Base-by-base conservation (phyloP, 2,888 invertebrate species). In the Neoscelio sp. region DNA sequence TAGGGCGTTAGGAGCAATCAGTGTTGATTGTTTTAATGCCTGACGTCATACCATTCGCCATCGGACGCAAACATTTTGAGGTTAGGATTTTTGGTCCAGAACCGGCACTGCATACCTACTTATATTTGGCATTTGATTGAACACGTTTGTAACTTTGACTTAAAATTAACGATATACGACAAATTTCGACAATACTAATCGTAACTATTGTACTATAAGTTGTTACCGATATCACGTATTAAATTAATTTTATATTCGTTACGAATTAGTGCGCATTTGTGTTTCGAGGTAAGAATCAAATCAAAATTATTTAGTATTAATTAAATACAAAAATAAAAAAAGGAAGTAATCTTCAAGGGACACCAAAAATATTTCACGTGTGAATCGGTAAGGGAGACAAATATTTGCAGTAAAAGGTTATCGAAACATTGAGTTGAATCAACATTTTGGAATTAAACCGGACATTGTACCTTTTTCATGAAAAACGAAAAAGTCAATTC, bases 401-500 rank as follows among this genome's bases (percentile, higher is more conserved):
- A n/a, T n/a, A n/a, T n/a, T n/a, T n/a, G n/a, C n/a, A n/a, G n/a
- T n/a, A n/a, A n/a, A n/a, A n/a, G n/a, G n/a, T 42, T 35, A 54
- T 8, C 28, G 10, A 40, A 18, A 56, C 56, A 40, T 7, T 13
- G n/a, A 38, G 54, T 56, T 26, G 20, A 12, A 44, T 30, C 12
- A 58, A 13, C 28, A 30, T 28, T 62, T 62, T 58, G 28, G 28
- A 44, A 33, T 44, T 23, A 46, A 35, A 40, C 26, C 12, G 56
- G 30, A 56, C 46, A 28, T 48, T 38, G 35, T 23, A 28, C 17
- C 26, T 40, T 28, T 38, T 64, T 28, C 44, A 12, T n/a, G 10
- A 54, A 23, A 15, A 12, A 38, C 28, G 38, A 58, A 38, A 52
- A 73, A 56, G 73, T 65, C 73, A 65, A 64, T 73, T 73, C 30